These are phyloP conservation scores for Penaeus vannamei DNA, from an alignment of 1,140 invertebrate species.

Conservation along the genomic window DNA sequence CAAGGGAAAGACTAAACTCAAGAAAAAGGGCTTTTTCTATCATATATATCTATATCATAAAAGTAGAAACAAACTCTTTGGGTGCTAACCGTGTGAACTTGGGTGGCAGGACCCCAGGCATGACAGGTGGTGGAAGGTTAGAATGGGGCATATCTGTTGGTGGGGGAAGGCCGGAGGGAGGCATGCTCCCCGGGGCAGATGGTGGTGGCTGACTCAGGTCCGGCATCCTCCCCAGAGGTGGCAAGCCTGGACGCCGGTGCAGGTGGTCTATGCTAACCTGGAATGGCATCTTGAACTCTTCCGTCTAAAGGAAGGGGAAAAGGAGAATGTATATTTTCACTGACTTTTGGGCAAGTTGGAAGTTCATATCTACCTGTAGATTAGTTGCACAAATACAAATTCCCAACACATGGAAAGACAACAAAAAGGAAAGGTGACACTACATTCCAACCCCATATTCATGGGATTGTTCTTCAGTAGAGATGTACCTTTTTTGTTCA, in stretches of 20 bases:
- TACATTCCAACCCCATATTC: no score
- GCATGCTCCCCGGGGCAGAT: neutral
- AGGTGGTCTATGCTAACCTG: neutral
- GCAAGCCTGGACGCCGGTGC: neutral
- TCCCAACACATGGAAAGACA: neutral
- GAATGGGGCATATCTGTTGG: neutral
- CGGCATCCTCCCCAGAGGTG: neutral
- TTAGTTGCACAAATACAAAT: neutral
- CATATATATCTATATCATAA: neutral
- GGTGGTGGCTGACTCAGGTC: constrained; percentile 31
- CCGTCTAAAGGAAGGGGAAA: no score
- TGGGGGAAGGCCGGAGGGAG: neutral
- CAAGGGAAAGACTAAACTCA: neutral
- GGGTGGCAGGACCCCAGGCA: neutral
- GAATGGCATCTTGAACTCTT: neutral
- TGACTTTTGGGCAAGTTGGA: no score
- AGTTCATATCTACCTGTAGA: no score
- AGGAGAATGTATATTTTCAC: no score
- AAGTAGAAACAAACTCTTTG: no score
- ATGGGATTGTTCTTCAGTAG: no score
- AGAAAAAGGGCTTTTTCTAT: neutral
- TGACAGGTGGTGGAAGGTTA: neutral
- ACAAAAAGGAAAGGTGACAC: neutral
- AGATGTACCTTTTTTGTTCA: no score
- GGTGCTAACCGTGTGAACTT: constrained; percentile 12